Evolutionary conservation across 2,888 invertebrate genomes (phyloP).

Genomic region (Euzetes globulus): DNA sequence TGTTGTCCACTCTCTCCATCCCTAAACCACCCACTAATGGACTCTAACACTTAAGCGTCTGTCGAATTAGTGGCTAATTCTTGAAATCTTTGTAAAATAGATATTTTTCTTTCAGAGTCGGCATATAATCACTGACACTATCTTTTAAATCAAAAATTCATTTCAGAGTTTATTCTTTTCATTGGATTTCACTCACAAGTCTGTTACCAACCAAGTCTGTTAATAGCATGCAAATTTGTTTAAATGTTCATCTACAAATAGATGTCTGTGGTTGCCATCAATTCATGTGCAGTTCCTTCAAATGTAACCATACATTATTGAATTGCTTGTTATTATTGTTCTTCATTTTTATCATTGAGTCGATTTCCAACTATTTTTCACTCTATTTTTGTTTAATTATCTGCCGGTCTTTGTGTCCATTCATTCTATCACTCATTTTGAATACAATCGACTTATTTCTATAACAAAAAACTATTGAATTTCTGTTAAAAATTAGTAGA

Average conservation of each 20-base stretch:
- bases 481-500: background rate
- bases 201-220: too few relatives aligned
- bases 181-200: too few relatives aligned
- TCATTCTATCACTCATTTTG: slow-evolving; percentile 8
- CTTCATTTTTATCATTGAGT: slow-evolving; percentile 8
- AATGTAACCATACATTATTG: background rate
- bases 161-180: background rate
- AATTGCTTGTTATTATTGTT: background rate
- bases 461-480: background rate
- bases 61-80: background rate
- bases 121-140: background rate
- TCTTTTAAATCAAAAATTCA: background rate
- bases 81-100: too few relatives aligned
- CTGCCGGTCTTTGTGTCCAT: background rate
- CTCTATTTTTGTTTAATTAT: slow-evolving; percentile 2
- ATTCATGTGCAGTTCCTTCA: background rate
- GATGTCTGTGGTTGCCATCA: background rate
- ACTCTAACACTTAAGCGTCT: background rate
- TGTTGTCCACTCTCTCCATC: background rate
- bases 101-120: background rate
- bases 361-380: background rate
- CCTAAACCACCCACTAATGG: slow-evolving; percentile 23
- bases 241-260: too few relatives aligned
- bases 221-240: too few relatives aligned
- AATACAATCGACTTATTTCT: slow-evolving; percentile 20